A percentile compares a stretch with the other conserved stretches of the same genome.
phyloP scores from a whole-genome alignment of 2,113 vertebrate species.

The Hemicordylus capensis region DNA sequence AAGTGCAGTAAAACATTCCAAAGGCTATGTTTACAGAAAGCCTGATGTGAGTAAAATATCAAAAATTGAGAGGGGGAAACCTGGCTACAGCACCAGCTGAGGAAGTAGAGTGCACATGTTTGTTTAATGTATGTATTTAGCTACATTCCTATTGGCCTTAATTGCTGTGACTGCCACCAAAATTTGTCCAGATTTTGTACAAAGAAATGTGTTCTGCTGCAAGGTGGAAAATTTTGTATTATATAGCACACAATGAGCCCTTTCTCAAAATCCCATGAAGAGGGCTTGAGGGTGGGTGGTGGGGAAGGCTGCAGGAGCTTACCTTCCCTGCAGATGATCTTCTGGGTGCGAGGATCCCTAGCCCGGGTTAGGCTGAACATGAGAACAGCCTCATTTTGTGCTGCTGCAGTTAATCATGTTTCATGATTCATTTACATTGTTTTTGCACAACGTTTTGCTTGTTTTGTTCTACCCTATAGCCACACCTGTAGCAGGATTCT shows the following conservation, averaged over 20 bases:
- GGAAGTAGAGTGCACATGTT: neutral
- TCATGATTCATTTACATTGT: neutral
- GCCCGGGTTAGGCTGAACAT: no score
- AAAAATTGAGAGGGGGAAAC: conserved; percentile 21
- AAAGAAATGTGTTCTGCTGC: neutral
- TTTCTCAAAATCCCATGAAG: no score
- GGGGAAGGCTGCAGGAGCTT: no score
- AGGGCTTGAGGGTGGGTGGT: no score
- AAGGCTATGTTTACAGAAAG: conserved; percentile 41
- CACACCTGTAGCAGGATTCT: neutral
- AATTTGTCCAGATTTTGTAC: neutral
- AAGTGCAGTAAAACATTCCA: conserved; percentile 27
- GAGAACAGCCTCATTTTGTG: no score
- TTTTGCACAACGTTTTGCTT: neutral
- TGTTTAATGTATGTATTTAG: neutral
- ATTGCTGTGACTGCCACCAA: neutral
- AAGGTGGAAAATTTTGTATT: neutral
- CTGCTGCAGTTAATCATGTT: neutral
- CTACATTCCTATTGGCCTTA: no score
- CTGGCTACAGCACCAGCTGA: neutral
- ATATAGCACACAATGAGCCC: neutral
- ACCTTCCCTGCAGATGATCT: no score
- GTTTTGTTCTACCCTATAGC: neutral
- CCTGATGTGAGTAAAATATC: conserved; percentile 15
- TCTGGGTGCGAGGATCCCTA: no score